A percentile compares a stretch with the other conserved stretches of the same genome.
Evolutionary conservation across 2,888 invertebrate genomes (phyloP).

Genomic region (Entomobrya multifasciata): DNA sequence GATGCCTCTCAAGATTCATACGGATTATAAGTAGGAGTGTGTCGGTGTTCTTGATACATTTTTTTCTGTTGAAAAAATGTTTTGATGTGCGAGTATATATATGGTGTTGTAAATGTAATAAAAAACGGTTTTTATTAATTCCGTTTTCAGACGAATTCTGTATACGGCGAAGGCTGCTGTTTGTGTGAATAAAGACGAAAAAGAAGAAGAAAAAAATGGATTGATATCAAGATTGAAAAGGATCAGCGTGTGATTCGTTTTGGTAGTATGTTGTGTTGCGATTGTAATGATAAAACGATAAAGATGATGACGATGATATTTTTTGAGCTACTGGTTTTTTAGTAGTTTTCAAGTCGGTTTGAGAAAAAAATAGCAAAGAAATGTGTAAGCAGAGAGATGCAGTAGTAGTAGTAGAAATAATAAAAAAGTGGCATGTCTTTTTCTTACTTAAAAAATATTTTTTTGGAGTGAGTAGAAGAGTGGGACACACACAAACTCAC

Average conservation of each 20-base stretch:
- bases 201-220: conserved; percentile 2
- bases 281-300: conserved; percentile 38
- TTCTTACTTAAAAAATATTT: neutral
- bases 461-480: conserved; percentile 12
- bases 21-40: conserved; percentile 14
- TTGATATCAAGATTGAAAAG: conserved; percentile 4
- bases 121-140: conserved; percentile 38
- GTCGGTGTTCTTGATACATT: conserved; percentile 7
- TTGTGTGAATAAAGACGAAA: neutral
- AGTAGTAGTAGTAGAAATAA: conserved; percentile 7
- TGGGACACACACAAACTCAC: conserved; percentile 35
- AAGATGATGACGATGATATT: neutral
- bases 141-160: neutral
- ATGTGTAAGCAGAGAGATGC: neutral
- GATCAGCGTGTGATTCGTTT: conserved; percentile 31
- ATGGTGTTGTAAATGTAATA: neutral
- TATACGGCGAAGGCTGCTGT: neutral
- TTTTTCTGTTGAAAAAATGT: neutral
- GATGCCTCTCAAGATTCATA: no score
- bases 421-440: conserved; percentile 43
- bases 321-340: conserved; percentile 18
- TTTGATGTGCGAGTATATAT: neutral
- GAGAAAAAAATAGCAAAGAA: neutral
- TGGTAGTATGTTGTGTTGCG: conserved; percentile 29
- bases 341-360: neutral